phyloP scores from a whole-genome alignment of 2,888 invertebrate species.

The Eurytoma adleriae region DNA sequence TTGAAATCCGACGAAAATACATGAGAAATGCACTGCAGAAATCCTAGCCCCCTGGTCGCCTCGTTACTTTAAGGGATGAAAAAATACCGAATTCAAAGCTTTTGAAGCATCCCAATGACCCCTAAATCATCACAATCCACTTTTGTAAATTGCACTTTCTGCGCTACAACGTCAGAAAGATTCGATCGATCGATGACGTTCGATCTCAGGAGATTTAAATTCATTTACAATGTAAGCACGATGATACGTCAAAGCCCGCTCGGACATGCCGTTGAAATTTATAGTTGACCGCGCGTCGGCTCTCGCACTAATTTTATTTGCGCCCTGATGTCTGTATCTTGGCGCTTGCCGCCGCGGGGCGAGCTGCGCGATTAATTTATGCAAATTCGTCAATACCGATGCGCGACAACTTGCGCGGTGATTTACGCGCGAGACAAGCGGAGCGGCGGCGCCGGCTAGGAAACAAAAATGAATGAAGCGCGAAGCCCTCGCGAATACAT shows the following conservation, averaged over 20 bases:
- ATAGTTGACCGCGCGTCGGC: too few species aligned
- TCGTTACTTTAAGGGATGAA: neutral
- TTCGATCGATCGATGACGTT: constrained; percentile 1
- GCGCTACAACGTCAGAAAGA: too few species aligned
- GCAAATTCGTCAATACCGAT: constrained; percentile 56
- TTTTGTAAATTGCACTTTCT: too few species aligned
- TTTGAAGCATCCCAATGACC: too few species aligned
- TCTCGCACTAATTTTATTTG: neutral
- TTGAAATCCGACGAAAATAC: constrained; percentile 25
- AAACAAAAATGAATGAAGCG: neutral
- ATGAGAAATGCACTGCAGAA: neutral
- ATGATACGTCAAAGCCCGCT: too few species aligned
- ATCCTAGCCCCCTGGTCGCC: neutral
- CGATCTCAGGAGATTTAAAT: too few species aligned
- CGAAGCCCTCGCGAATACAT: constrained; percentile 29
- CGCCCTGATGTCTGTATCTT: constrained; percentile 44
- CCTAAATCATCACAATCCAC: too few species aligned
- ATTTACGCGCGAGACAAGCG: constrained; percentile 35
- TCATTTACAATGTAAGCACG: too few species aligned
- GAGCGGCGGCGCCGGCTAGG: neutral
- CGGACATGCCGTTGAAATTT: too few species aligned
- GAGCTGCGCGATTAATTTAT: constrained; percentile 51
- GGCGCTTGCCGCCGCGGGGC: neutral
- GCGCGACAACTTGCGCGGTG: constrained; percentile 44
- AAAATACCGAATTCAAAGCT: neutral